Evolutionary conservation across 2,797 vertebrate genomes (phyloP), one percentile per base, ranked within the genome.

Genomic region (Pangasius macronema): DNA sequence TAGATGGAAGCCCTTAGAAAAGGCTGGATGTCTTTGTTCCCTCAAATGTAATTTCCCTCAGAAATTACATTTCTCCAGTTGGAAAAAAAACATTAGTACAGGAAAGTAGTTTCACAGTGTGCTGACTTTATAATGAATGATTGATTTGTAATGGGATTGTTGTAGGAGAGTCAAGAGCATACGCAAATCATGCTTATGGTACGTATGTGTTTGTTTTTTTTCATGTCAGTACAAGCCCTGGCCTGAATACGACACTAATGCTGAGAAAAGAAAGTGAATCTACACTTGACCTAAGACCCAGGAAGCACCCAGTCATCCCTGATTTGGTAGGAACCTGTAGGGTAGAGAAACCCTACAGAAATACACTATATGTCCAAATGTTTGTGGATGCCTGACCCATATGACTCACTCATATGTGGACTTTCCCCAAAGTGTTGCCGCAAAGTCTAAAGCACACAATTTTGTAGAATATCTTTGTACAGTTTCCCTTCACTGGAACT

Each of bases 21-120:
- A 57, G 11, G 67, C 33, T 73, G 16, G 36, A 82, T 83, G 70
- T 67, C 82, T 77, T 85, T 86, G 46, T 88, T 73, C 14, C 61
- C 30, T 5, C 33, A 46, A 39, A 39, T 39, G 3, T 39, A 39
- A 39, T 57, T 68, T 72, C 46, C 61, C 30, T 10, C 33, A 46
- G 61, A n/a, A 84, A 79, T 39, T 55, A 57, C 0, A 61, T 72
- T 79, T 46, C 22, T 46, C 18, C 13, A 9, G 63, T 42, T 39
- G 11, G 33, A 67, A 83, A 80, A 63, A 67, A 83, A 80, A 63
- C 11, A 30, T 61, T 79, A 36, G 73, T 57, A 55, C 82, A 75
- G 20, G 46, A 20, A 85, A 79, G n/a, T 24, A 6, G 77, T 39
- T 82, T 86, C 67, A n/a, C 13, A 86, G 9, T 24, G 84, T 79